Evolutionary conservation across 2,888 invertebrate genomes (phyloP), one percentile per base, ranked within the genome.

Genomic region (Biston betularia): DNA sequence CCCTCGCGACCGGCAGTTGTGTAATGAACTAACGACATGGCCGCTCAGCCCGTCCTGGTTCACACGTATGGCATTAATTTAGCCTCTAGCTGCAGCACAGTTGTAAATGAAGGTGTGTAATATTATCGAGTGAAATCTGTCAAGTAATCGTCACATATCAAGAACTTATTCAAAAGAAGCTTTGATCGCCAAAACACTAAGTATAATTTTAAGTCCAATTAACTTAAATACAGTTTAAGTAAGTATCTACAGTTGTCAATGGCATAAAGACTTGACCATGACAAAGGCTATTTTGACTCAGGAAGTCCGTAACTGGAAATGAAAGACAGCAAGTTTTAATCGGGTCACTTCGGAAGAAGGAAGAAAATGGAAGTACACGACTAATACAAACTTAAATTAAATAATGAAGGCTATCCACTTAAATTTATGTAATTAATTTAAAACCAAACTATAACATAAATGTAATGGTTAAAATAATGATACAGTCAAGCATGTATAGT

Each of bases 11-110:
- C 49, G 54, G 68, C 56, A 67, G 69, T 69, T 53, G 58, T 45
- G 54, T 50, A 58, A 67, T 49, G 50, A 45, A 61, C 46, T 42
- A 48, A 6, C 50, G 58, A 54, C 77, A 75, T 76, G 75, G 72
- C 73, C 76, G 76, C 64, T 67, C 72, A 76, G 76, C 74, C 78
- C 75, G 79, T 74, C 80, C 80, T 75, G 74, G 77, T 85, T 81
- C 77, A 75, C 77, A 77, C 76, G 70, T 67, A 60, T 80, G 77
- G 79, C 77, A 79, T 75, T 77, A 76, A 78, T 77, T 69, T 38
- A 65, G 53, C 33, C 57, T 68, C 50, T 62, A 54, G 45, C 42
- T 48, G 15, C n/a, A 6, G 15, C 15, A 14, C 8, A 15, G 5
- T 24, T 6, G 14, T 24, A 6, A 44, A 44, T 12, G 6, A 38